These are phyloP conservation scores for Lepidurus arcticus DNA, from an alignment of 1,140 invertebrate species.

Conservation along the genomic window DNA sequence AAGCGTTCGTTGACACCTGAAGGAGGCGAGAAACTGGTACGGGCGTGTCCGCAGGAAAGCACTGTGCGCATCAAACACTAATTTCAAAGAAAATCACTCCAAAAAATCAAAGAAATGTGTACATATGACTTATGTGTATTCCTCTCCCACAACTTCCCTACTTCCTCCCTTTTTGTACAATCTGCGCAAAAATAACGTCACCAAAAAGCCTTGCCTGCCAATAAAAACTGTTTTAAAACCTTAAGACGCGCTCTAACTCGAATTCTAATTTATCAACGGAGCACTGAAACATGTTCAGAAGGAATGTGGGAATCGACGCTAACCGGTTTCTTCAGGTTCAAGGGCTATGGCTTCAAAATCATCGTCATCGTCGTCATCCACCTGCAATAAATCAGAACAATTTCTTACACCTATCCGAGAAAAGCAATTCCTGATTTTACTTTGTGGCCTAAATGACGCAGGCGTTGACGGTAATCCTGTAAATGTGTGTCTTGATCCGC, in stretches of 20 bases:
- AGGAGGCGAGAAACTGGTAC: conserved; percentile 24
- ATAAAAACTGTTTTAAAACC: background rate
- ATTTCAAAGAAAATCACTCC: background rate
- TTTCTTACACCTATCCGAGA: background rate
- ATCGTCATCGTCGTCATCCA: conserved; percentile 44
- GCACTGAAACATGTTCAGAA: background rate
- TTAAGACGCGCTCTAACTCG: too few species aligned
- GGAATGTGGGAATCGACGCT: background rate
- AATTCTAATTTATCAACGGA: background rate
- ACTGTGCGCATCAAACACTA: conserved; percentile 22
- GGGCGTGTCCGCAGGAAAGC: conserved; percentile 31
- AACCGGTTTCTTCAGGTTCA: conserved; percentile 26
- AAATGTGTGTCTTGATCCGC: conserved; percentile 76
- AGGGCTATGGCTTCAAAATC: conserved; percentile 38
- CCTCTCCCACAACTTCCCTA: background rate
- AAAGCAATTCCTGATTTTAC: conserved; percentile 43
- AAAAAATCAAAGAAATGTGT: background rate
- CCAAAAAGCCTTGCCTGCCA: background rate
- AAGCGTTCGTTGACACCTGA: conserved; percentile 31
- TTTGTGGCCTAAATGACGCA: conserved; percentile 63
- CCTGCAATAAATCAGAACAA: conserved; percentile 37
- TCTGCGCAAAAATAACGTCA: background rate
- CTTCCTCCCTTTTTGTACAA: background rate
- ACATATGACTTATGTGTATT: background rate
- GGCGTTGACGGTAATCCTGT: conserved; percentile 59